phyloP scores from a whole-genome alignment of 2,113 vertebrate species.

The Acanthochromis polyacanthus region DNA sequence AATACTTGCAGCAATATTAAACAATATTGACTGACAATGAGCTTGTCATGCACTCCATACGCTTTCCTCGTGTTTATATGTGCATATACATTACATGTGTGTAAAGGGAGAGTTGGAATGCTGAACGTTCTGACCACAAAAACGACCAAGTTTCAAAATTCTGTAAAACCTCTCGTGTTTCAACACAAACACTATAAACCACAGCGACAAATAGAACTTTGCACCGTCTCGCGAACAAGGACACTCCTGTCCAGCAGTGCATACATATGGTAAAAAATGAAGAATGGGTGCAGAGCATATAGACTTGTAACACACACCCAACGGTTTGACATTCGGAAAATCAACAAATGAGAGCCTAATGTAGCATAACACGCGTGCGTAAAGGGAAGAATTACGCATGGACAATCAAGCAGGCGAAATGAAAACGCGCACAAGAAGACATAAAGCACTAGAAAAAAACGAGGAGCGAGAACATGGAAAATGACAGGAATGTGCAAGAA shows the following conservation, averaged over 20 bases:
- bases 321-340: slow-evolving; percentile 7
- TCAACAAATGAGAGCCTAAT: background rate
- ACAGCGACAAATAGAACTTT: slow-evolving; percentile 46
- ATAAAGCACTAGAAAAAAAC: background rate
- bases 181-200: slow-evolving; percentile 29
- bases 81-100: background rate
- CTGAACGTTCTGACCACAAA: slow-evolving; percentile 42
- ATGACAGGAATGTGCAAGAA: slow-evolving; percentile 52
- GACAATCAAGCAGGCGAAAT: background rate
- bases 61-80: slow-evolving; percentile 23
- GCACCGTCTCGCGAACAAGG: slow-evolving; percentile 32
- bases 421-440: background rate
- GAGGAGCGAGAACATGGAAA: background rate
- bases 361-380: background rate
- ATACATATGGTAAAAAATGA: background rate
- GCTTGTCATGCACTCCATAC: background rate
- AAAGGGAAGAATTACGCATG: background rate
- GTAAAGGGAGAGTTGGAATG: slow-evolving; percentile 7
- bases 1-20: background rate
- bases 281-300: background rate
- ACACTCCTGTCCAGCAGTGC: background rate
- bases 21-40: background rate
- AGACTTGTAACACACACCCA: background rate
- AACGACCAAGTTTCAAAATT: slow-evolving; percentile 44
- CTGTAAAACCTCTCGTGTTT: slow-evolving; percentile 35